Evolutionary conservation across 2,113 vertebrate genomes (phyloP).

Genomic region (Limanda limanda): DNA sequence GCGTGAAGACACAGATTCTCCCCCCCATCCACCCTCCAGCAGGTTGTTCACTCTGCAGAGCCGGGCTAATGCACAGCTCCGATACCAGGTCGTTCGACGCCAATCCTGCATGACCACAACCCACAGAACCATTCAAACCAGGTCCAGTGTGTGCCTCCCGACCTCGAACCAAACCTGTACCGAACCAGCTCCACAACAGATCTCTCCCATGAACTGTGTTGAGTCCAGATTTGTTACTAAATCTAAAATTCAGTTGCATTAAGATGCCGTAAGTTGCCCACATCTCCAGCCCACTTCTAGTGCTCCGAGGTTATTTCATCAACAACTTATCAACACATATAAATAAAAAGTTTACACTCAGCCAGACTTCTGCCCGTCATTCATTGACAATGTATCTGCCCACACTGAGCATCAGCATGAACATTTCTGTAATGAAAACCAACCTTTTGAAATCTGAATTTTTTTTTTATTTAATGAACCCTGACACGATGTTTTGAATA

Average conservation of each 20-base stretch:
- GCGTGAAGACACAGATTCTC: background rate
- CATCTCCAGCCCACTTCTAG: background rate
- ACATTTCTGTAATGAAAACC: constrained; percentile 2
- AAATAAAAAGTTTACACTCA: background rate
- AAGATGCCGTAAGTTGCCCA: background rate
- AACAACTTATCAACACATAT: constrained; percentile 19
- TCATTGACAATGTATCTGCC: background rate
- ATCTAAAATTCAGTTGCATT: background rate
- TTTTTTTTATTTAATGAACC: background rate
- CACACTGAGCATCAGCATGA: background rate
- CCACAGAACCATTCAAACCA: background rate
- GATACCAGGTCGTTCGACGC: background rate
- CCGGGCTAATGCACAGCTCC: background rate
- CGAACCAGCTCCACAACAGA: background rate
- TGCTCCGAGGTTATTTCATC: constrained; percentile 16
- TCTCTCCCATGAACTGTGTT: background rate
- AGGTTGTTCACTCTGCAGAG: background rate
- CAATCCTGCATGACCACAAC: background rate
- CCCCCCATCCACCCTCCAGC: background rate
- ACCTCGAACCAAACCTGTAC: too few species aligned
- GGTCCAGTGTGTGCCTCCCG: background rate
- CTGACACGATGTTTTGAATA: background rate
- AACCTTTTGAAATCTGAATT: background rate
- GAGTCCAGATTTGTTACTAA: background rate
- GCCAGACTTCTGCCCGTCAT: too few species aligned